Evolutionary conservation across 1,140 invertebrate species (phyloP).

Genomic region (Caenorhabditis latens): DNA sequence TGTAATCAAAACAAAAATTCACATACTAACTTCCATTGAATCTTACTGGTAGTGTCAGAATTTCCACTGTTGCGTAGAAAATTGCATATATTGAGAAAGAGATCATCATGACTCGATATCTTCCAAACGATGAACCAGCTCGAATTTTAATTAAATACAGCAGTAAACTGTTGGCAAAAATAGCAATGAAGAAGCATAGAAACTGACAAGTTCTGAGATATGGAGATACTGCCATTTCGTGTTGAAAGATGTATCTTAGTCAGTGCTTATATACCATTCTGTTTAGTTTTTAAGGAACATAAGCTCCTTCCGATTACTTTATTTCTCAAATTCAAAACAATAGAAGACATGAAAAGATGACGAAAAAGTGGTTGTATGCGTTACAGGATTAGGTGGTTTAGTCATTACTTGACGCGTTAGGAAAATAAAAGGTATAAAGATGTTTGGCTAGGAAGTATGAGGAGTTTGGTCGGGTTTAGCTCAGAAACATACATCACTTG

Average conservation of each 20-base stretch:
- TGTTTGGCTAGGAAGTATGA: neutral
- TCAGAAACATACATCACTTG: neutral
- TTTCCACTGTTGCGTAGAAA: neutral
- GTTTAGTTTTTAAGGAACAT: too few species aligned
- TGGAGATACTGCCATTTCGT: constrained; percentile 4
- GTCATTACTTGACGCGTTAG: constrained; percentile 17
- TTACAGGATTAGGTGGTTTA: constrained; percentile 5
- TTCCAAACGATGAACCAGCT: neutral
- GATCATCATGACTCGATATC: constrained; percentile 29
- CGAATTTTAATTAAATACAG: neutral
- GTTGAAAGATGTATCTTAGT: neutral
- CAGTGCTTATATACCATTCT: neutral
- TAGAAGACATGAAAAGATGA: neutral
- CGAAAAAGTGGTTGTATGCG: neutral
- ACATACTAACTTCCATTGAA: neutral
- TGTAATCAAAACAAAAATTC: neutral
- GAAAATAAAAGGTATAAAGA: neutral
- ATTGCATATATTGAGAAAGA: neutral
- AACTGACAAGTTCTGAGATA: neutral
- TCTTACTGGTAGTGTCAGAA: neutral
- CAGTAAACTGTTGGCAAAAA: neutral
- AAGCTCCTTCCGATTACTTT: too few species aligned
- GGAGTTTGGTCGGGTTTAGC: neutral
- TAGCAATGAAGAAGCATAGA: neutral
- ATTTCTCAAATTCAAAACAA: too few species aligned